phyloP scores from a whole-genome alignment of 2,797 vertebrate genomes.

The Xenentodon cancila region DNA sequence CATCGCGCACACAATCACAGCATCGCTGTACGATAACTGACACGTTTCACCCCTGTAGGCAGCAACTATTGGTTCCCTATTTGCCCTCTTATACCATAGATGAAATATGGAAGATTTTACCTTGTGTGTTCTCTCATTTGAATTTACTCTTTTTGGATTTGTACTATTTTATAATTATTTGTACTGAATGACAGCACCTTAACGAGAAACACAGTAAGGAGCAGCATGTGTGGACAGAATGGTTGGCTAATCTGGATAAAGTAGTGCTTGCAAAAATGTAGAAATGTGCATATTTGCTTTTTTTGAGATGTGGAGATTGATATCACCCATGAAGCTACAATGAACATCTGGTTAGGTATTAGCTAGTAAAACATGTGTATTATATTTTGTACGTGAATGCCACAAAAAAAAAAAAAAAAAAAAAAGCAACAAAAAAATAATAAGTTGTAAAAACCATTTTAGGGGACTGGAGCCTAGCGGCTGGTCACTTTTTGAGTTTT shows the following conservation, averaged over 20 bases:
- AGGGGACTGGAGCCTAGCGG: too few species aligned
- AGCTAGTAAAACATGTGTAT: neutral
- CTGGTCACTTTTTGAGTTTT: too few species aligned
- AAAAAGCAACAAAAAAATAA: too few species aligned
- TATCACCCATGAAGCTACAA: neutral
- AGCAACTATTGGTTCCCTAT: slow-evolving; percentile 58
- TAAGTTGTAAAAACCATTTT: too few species aligned
- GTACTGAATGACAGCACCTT: slow-evolving; percentile 83
- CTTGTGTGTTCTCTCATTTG: slow-evolving; percentile 75
- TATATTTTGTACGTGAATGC: too few species aligned
- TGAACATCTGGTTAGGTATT: slow-evolving; percentile 4
- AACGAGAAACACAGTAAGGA: slow-evolving; percentile 62
- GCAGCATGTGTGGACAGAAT: slow-evolving; percentile 50
- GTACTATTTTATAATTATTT: slow-evolving; percentile 80
- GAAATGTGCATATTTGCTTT: neutral
- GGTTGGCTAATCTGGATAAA: slow-evolving; percentile 46
- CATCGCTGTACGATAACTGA: slow-evolving; percentile 24
- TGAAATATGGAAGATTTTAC: slow-evolving; percentile 69
- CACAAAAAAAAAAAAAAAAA: too few species aligned
- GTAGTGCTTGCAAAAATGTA: slow-evolving; percentile 22
- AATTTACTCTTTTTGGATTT: slow-evolving; percentile 77
- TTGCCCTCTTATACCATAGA: slow-evolving; percentile 66
- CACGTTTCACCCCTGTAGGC: slow-evolving; percentile 39
- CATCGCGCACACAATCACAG: slow-evolving; percentile 2
- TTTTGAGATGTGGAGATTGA: slow-evolving; percentile 8